Base-by-base conservation (phyloP, 1,140 invertebrate genomes). In the Zophobas atratus region DNA sequence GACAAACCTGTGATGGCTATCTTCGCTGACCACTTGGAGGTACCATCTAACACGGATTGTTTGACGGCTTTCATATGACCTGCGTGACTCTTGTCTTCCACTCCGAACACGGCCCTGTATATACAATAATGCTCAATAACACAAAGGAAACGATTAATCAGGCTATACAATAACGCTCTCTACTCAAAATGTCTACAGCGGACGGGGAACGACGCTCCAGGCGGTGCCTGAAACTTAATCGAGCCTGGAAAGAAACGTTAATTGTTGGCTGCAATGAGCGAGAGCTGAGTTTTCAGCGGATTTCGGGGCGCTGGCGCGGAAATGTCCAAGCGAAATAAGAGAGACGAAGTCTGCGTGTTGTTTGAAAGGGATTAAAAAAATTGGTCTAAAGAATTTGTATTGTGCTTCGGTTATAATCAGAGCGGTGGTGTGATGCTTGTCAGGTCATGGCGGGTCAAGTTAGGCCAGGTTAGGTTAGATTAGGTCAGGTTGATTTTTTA, bases 11-110 rank as follows among this genome's bases (percentile, higher is more conserved):
- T 98, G 87, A 99, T 97, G 85, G 97, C 97, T 89, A 99, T 99
- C 93, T 99, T 99, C 83, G 98, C 98, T 85, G 98, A 99, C 99
- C 99, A 99, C 91, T 99, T 99, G 86, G 98, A 99, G 71, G 98
- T 99, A 84, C 99, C 99, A 89, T 99, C 99, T 87, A 99, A 92
- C 83, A 99, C 98, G 83, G 95, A 97, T 89, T 99, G 97, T 91
- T 99, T 99, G 78, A 99, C 97, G 49, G 96, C 93, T 88, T 96
- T 97, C 96, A 99, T 98, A 89, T 99, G 97, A 84, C 96, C 96
- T 77, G 92, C 91, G 89, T 99, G 98, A 84, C 92, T 95, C 88
- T 97, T 97, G 86, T 95, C 94, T 87, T 99, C 97, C 85, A 98
- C 94, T 88, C 93, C 92, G 91, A 99, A 99, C 85, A 99, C 96